phyloP scores from a whole-genome alignment of 2,888 invertebrate genomes.

The Cheilosia scutellata region DNA sequence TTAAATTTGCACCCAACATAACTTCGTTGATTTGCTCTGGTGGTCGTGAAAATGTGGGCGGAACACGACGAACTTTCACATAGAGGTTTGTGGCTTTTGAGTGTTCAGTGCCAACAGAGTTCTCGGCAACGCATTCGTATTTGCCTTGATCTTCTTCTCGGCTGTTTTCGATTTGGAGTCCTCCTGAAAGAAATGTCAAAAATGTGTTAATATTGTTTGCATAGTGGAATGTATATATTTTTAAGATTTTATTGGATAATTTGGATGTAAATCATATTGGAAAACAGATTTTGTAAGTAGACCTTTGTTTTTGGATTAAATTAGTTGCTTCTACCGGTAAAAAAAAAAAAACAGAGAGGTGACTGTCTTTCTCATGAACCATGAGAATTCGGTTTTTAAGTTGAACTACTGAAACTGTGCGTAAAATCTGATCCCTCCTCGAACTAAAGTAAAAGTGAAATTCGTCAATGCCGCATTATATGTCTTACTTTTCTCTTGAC shows the following conservation, averaged over 20 bases:
- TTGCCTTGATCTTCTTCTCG: slow-evolving; percentile 97
- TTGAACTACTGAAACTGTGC: too few relatives aligned
- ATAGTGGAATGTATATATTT: neutral
- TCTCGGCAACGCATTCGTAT: slow-evolving; percentile 98
- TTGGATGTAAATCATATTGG: too few relatives aligned
- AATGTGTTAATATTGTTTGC: neutral
- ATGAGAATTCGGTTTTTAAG: too few relatives aligned
- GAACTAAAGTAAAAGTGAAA: too few relatives aligned
- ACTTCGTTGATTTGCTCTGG: slow-evolving; percentile 94
- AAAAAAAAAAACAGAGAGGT: too few relatives aligned
- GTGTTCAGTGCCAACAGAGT: slow-evolving; percentile 95
- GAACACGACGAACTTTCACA: slow-evolving; percentile 97
- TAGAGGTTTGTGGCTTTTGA: slow-evolving; percentile 95
- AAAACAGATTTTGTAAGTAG: too few relatives aligned
- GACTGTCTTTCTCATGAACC: too few relatives aligned
- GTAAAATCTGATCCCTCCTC: too few relatives aligned
- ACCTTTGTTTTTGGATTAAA: too few relatives aligned
- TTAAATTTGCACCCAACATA: slow-evolving; percentile 95
- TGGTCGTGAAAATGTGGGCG: slow-evolving; percentile 97
- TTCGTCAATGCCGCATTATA: too few relatives aligned
- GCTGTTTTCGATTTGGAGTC: slow-evolving; percentile 94
- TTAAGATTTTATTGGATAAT: neutral
- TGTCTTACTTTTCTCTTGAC: too few relatives aligned
- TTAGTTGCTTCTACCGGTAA: too few relatives aligned
- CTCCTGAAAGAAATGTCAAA: slow-evolving; percentile 78